Evolutionary conservation across 92 coral and sea anemone species (phyloP).

Genomic region (Phenganax subtilis): DNA sequence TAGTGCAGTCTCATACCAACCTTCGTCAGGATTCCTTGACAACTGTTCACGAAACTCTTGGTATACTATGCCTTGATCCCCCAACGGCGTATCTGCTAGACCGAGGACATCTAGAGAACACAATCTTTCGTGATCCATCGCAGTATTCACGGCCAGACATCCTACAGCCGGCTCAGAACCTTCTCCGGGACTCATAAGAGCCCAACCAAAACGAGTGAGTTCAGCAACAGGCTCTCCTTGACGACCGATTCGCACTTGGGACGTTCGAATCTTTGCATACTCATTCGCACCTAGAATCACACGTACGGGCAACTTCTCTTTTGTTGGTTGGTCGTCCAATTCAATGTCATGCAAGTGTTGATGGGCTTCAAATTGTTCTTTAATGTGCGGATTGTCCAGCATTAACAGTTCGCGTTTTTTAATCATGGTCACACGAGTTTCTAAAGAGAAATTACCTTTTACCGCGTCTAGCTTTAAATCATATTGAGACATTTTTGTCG

Average conservation of each 20-base stretch:
- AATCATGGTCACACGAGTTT: conserved; percentile 33
- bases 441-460: neutral
- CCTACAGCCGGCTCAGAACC: conserved; percentile 18
- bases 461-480: neutral
- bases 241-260: conserved; percentile 1
- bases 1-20: conserved; percentile 35
- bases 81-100: conserved; percentile 32
- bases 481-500: conserved; percentile 16
- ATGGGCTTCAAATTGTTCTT: conserved; percentile 1
- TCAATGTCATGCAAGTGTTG: conserved; percentile 29
- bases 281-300: conserved; percentile 15
- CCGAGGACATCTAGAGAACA: conserved; percentile 46
- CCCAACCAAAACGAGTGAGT: conserved; percentile 42
- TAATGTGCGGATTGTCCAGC: conserved; percentile 42
- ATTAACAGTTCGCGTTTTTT: conserved; percentile 31
- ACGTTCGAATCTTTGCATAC: conserved; percentile 13
- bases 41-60: conserved; percentile 35
- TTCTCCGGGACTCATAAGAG: conserved; percentile 37
- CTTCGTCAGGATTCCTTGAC: conserved; percentile 5
- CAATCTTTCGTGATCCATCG: conserved; percentile 32
- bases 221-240: conserved; percentile 36
- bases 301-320: conserved; percentile 15
- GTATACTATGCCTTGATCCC: conserved; percentile 40
- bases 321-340: conserved; percentile 29
- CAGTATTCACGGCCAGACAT: conserved; percentile 27